Conservation (phyloP, 2,797 vertebrate species). For the Notamacropus eugenii region DNA sequence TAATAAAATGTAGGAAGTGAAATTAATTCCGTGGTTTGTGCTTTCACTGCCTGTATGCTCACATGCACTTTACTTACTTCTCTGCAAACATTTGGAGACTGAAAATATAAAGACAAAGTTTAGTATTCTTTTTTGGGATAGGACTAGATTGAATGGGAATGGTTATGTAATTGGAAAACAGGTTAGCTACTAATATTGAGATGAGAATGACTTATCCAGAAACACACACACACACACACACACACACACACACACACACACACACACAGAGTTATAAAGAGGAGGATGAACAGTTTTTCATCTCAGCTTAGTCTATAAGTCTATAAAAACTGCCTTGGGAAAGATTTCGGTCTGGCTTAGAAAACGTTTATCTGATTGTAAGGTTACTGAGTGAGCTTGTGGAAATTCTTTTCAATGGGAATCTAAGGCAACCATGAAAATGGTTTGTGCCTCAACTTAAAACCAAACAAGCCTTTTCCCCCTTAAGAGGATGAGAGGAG, state of each 20-base stretch:
- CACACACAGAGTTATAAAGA: neutral
- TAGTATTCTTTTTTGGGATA: neutral
- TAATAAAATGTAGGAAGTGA: neutral
- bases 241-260: too few relatives aligned
- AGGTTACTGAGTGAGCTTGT: neutral
- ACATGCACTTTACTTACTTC: neutral
- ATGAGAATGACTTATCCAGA: neutral
- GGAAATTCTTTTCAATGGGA: neutral
- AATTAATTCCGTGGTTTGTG: neutral
- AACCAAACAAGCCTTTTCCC: neutral
- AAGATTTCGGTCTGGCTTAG: neutral
- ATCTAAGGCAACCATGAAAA: neutral
- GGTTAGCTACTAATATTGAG: neutral
- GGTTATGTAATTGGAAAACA: neutral
- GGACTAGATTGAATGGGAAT: neutral
- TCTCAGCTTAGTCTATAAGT: neutral
- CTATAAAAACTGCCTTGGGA: neutral
- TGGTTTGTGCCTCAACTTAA: neutral
- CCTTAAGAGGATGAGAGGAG: neutral
- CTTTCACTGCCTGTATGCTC: neutral
- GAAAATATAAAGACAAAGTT: neutral
- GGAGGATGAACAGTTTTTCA: neutral
- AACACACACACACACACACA: neutral
- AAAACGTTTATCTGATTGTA: neutral
- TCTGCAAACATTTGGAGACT: neutral